Conservation (phyloP, 2,888 invertebrate species). For the Loripinus fragilis region DNA sequence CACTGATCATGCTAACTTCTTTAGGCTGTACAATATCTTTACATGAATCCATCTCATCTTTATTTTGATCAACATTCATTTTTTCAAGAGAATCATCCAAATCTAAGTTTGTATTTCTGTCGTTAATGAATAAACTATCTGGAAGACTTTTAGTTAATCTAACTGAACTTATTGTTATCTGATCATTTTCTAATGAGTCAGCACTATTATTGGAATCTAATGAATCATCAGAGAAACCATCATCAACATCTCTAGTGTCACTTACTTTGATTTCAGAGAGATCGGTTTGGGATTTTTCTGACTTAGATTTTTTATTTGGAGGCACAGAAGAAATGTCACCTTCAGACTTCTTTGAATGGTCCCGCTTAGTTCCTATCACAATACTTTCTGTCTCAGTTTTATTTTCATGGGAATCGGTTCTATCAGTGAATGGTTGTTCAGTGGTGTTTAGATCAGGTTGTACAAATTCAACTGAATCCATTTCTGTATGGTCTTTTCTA, state of each 20-base stretch:
- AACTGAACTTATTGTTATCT: not conserved
- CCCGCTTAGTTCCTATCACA: slow-evolving; percentile 38
- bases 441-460: too few species aligned
- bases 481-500: not conserved
- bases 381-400: slow-evolving; percentile 10
- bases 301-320: slow-evolving; percentile 35
- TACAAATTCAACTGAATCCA: too few species aligned
- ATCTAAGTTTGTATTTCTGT: not conserved
- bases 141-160: slow-evolving; percentile 49
- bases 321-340: not conserved
- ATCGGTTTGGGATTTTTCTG: not conserved
- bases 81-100: not conserved
- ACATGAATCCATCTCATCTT: too few species aligned
- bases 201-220: slow-evolving; percentile 46
- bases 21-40: too few species aligned
- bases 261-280: too few species aligned
- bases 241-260: not conserved
- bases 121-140: slow-evolving; percentile 19
- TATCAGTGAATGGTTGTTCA: not conserved
- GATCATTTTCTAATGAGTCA: slow-evolving; percentile 59
- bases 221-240: slow-evolving; percentile 50
- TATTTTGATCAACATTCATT: not conserved
- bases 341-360: slow-evolving; percentile 18
- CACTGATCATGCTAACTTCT: too few species aligned
- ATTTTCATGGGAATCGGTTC: not conserved